Conservation (phyloP, 1,140 invertebrate genomes). For the Drosophila subobscura region DNA sequence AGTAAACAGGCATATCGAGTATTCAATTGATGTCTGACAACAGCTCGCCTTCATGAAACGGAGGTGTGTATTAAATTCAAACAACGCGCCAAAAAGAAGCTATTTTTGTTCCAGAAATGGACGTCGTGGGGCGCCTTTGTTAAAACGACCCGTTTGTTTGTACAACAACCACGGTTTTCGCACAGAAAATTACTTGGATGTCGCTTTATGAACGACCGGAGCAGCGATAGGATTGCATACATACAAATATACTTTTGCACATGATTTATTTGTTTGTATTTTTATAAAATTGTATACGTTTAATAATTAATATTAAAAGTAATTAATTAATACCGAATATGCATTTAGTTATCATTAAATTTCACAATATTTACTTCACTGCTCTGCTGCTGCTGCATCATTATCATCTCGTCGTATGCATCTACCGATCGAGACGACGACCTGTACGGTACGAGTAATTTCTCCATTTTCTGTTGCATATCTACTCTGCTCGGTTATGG, state of each 20-base stretch:
- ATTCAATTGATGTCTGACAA: neutral
- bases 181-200: no score
- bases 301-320: slow-evolving; percentile 80
- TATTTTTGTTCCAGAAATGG: no score
- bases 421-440: slow-evolving; percentile 36
- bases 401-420: slow-evolving; percentile 23
- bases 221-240: neutral
- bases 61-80: no score
- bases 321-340: slow-evolving; percentile 82
- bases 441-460: neutral
- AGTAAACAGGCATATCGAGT: neutral
- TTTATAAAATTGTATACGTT: slow-evolving; percentile 82
- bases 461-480: slow-evolving; percentile 30
- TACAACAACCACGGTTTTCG: no score
- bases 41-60: neutral
- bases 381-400: slow-evolving; percentile 51
- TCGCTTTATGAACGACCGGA: no score
- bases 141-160: no score
- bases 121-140: no score
- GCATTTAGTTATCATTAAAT: slow-evolving; percentile 78
- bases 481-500: slow-evolving; percentile 19
- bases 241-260: slow-evolving; percentile 53
- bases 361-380: slow-evolving; percentile 78
- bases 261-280: slow-evolving; percentile 58
- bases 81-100: no score